These are phyloP conservation scores for Melanostoma scalare DNA, from an alignment of 2,888 invertebrate genomes.

Conservation along the genomic window DNA sequence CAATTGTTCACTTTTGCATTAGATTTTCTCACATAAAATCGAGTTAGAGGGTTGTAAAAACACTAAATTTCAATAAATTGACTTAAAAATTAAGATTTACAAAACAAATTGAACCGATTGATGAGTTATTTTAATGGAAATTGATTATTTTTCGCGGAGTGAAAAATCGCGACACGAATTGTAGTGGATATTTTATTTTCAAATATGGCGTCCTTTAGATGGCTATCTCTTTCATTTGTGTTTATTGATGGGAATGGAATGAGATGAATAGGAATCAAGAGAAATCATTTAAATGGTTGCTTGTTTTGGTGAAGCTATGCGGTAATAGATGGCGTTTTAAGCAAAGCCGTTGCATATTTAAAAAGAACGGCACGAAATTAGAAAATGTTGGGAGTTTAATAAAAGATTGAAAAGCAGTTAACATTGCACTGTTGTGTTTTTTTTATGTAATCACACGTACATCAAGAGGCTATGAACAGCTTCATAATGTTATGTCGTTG, in stretches of 20 bases:
- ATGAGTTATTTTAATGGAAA: slow-evolving; percentile 23
- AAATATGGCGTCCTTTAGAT: slow-evolving; percentile 57
- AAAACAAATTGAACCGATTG: slow-evolving; percentile 1
- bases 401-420: no score
- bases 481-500: no score
- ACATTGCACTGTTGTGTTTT: no score
- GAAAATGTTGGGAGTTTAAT: no score
- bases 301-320: neutral
- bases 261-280: neutral
- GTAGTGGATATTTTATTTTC: slow-evolving; percentile 49
- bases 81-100: neutral
- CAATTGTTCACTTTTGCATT: slow-evolving; percentile 45
- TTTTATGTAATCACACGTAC: no score
- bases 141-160: slow-evolving; percentile 50
- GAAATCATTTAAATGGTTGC: neutral
- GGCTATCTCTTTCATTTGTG: slow-evolving; percentile 48
- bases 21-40: slow-evolving; percentile 57
- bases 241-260: slow-evolving; percentile 35
- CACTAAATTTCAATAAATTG: neutral
- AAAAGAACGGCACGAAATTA: neutral
- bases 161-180: slow-evolving; percentile 67
- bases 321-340: slow-evolving; percentile 6
- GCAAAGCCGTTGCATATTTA: slow-evolving; percentile 1
- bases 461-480: no score
- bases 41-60: neutral